Base-by-base conservation (phyloP, 2,113 vertebrate species). In the Ciconia boyciana region DNA sequence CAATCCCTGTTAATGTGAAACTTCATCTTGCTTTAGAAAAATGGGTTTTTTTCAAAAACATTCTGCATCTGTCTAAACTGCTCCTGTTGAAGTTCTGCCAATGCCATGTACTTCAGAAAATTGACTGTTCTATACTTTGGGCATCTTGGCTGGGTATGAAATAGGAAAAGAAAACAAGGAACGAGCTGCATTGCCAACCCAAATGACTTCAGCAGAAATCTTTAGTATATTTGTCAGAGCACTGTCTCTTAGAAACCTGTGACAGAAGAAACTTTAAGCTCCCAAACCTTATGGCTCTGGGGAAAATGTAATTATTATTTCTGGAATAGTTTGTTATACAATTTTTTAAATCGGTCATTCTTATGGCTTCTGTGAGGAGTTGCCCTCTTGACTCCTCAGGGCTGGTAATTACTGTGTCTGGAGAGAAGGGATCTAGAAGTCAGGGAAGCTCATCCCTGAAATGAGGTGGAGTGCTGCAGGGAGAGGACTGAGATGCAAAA, bases 11-110 rank as follows among this genome's bases (percentile, higher is more conserved):
- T 81, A 49, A 86, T 46, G 24, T 36, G 58, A 61, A 70, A 55
- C 26, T 94, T 90, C 34, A 58, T 58, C 62, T 54, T 46, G 20
- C 55, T 72, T 57, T 31, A 44, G 76, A 66, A 93, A 83, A 93
- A 86, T 46, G 21, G 29, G 13, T 36, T 60, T 86, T 86, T 86
- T 52, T 87, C 46, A 55, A 80, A 85, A 80, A 22, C 11, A 41
- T 51, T 72, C 65, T 0, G 0, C 0, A 0, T 49, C 61, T 52
- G 20, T 68, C 52, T 88, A 24, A 60, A 43, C 48, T 0, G 3
- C 14, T 76, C 24, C 44, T 87, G 52, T 16, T 92, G 72, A 92
- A 83, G 36, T 48, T 68, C 36, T 87, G 57, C 39, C 29, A 54
- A 15, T 48, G 39, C 29, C 14, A 5, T 22, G 20, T 46, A 41